phyloP scores from a whole-genome alignment of 2,797 vertebrate genomes.

The Crocidura indochinensis region DNA sequence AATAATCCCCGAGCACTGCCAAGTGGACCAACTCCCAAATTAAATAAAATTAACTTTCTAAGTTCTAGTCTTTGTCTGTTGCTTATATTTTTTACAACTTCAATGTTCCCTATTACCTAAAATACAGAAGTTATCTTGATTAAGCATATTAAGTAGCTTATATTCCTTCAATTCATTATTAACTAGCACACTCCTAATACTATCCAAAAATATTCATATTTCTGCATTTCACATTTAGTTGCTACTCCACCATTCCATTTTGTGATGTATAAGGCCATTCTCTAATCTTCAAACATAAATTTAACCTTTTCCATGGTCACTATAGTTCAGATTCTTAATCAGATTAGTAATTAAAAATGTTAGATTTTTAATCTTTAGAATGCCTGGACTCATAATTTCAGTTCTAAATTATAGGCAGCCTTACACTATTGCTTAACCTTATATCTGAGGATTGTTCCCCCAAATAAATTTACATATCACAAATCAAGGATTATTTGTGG shows the following conservation, averaged over 20 bases:
- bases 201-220: background rate
- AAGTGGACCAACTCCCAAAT: no score
- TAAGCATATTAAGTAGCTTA: background rate
- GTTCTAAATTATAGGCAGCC: background rate
- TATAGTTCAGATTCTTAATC: background rate
- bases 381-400: background rate
- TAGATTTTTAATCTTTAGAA: no score
- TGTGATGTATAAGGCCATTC: background rate
- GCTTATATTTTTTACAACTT: background rate
- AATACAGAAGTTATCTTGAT: background rate
- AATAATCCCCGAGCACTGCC: no score
- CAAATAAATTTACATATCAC: slow-evolving; percentile 21
- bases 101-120: background rate
- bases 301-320: background rate
- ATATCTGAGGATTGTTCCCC: background rate
- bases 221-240: background rate
- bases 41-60: slow-evolving; percentile 40
- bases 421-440: slow-evolving; percentile 22
- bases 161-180: background rate
- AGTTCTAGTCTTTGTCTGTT: background rate
- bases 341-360: no score
- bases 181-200: no score
- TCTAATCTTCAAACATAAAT: background rate
- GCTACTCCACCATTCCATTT: background rate
- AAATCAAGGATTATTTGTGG: background rate